Conservation (phyloP, 2,888 invertebrate genomes). For the Crossocerus cetratus region DNA sequence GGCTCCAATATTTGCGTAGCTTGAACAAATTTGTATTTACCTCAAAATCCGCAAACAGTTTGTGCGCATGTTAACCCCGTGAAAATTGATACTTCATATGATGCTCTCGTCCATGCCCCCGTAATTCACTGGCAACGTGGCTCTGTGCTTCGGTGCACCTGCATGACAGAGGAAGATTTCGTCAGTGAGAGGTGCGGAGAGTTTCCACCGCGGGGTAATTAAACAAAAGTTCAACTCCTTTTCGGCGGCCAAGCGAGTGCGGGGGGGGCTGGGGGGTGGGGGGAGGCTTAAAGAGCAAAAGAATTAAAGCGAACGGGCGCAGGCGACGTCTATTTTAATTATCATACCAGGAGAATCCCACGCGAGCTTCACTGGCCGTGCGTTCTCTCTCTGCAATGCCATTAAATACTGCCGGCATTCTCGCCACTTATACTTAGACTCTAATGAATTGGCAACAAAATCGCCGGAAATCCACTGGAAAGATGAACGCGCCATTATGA, state of each 20-base stretch:
- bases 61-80: constrained; percentile 19
- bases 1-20: constrained; percentile 32
- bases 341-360: neutral
- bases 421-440: too few relatives aligned
- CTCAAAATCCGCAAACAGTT: neutral
- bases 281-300: neutral
- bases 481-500: too few relatives aligned
- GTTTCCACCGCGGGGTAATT: neutral
- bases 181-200: too few relatives aligned
- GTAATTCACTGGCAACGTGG: neutral
- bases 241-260: neutral
- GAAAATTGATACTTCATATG: constrained; percentile 1
- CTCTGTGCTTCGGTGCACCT: neutral
- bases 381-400: too few relatives aligned
- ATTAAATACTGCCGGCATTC: too few relatives aligned
- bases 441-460: too few relatives aligned
- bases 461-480: too few relatives aligned
- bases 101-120: neutral
- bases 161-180: neutral
- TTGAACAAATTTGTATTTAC: constrained; percentile 39
- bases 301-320: neutral
- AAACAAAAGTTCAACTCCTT: neutral
- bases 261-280: neutral
- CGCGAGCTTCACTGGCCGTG: neutral
- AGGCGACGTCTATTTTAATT: neutral